phyloP scores from a whole-genome alignment of 2,797 vertebrate species.

The Sciurus carolinensis region DNA sequence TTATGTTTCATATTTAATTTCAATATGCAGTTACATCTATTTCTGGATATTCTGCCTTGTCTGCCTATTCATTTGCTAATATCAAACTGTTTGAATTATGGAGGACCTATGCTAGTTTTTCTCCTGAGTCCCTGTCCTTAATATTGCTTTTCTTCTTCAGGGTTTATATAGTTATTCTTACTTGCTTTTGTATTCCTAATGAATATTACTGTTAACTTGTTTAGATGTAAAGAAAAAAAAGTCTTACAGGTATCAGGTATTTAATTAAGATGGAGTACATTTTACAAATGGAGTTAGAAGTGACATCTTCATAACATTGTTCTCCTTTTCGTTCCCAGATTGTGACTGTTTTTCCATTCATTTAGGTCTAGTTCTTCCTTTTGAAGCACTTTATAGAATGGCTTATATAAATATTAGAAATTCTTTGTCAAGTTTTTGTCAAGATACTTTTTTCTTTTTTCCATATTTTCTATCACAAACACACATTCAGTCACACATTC shows the following conservation, averaged over 20 bases:
- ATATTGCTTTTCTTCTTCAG: background rate
- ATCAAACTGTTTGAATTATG: conserved; percentile 5
- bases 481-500: background rate
- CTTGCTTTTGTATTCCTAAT: background rate
- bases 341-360: background rate
- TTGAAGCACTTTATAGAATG: background rate
- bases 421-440: background rate
- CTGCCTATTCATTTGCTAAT: conserved; percentile 5
- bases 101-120: background rate
- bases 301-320: background rate
- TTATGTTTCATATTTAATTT: conserved; percentile 13
- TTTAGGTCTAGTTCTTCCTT: conserved; percentile 1
- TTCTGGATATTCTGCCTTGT: conserved; percentile 53
- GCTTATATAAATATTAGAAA: background rate
- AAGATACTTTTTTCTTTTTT: background rate
- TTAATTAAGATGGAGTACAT: background rate
- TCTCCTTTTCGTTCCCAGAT: background rate
- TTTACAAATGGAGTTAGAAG: background rate
- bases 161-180: background rate
- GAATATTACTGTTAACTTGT: background rate
- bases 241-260: background rate
- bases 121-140: background rate
- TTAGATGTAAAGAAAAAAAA: background rate
- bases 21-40: conserved; percentile 1
- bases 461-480: background rate